phyloP scores from a whole-genome alignment of 2,888 invertebrate genomes.

The Agapetus fuscipes region DNA sequence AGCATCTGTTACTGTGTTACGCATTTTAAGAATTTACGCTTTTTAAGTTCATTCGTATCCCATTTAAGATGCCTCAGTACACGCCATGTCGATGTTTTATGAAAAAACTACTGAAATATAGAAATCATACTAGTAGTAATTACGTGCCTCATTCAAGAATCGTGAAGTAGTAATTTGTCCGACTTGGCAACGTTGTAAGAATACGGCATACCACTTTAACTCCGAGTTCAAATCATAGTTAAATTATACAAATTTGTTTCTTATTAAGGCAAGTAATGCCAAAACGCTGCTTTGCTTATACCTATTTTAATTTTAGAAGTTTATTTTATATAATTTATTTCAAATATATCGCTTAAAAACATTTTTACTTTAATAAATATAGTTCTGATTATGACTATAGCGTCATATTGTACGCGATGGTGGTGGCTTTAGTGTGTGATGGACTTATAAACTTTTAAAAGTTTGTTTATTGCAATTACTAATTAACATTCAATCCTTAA shows the following conservation, averaged over 20 bases:
- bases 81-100: no score
- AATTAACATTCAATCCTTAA: no score
- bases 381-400: slow-evolving; percentile 38
- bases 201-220: slow-evolving; percentile 13
- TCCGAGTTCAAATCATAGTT: slow-evolving; percentile 13
- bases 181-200: slow-evolving; percentile 11
- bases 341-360: not conserved
- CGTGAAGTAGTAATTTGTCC: not conserved
- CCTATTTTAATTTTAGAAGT: no score
- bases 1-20: slow-evolving; percentile 15
- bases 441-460: slow-evolving; percentile 15
- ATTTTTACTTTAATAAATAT: not conserved
- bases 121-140: not conserved
- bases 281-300: no score
- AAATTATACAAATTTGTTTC: slow-evolving; percentile 12
- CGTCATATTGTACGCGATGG: slow-evolving; percentile 54
- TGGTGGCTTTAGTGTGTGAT: slow-evolving; percentile 47
- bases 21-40: slow-evolving; percentile 4
- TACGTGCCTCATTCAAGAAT: not conserved
- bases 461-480: slow-evolving; percentile 14
- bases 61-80: no score
- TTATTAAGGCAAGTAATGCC: no score
- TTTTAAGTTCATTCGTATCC: no score
- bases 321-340: no score
- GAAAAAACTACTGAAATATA: no score